Evolutionary conservation across 2,888 invertebrate genomes (phyloP), one percentile per base, ranked within the genome.

Genomic region (Alviniconcha strummeri): DNA sequence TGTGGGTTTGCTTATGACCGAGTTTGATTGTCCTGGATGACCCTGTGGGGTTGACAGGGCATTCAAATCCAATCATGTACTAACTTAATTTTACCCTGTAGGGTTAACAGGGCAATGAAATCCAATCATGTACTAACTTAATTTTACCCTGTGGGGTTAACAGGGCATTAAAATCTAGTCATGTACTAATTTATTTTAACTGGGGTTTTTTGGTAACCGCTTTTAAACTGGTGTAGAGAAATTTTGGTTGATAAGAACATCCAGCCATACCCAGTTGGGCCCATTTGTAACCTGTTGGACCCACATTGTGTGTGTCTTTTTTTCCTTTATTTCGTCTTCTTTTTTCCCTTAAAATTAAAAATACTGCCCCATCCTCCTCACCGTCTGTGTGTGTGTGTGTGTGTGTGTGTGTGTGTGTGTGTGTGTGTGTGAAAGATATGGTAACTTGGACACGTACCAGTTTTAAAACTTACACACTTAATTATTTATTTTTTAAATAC

Each of bases 361-460:
- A 17, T 4, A 4, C 13, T 15, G 17, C 11, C 64, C 3, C 64
- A 64, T 17, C 11, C 64, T 15, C 64, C 64, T 15, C 64, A 64
- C 64, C 3, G 17, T 69, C n/a, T 69, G 69, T 69, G n/a, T 69
- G 69, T 17, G n/a, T 69, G n/a, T 69, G 69, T 17, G n/a, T 69
- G n/a, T 69, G 69, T 17, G n/a, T 69, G n/a, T 69, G 69, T 69
- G n/a, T 69, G 69, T 69, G 69, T 69, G n/a, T 69, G 69, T 69
- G 69, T 69, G n/a, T 69, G 69, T 17, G n/a, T 69, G n/a, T 69
- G 69, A 69, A 17, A 69, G 69, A 9, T 17, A 17, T 19, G n/a
- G 69, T 7, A 17, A 13, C 7, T 4, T 69, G 69, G n/a, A 7
- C 69, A 69, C 5, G 5, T 19, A 17, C n/a, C 19, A 69, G n/a